A percentile compares a stretch with the other conserved stretches of the same genome.
Evolutionary conservation across 1,140 invertebrate genomes (phyloP).

Genomic region (Phthorimaea operculella): DNA sequence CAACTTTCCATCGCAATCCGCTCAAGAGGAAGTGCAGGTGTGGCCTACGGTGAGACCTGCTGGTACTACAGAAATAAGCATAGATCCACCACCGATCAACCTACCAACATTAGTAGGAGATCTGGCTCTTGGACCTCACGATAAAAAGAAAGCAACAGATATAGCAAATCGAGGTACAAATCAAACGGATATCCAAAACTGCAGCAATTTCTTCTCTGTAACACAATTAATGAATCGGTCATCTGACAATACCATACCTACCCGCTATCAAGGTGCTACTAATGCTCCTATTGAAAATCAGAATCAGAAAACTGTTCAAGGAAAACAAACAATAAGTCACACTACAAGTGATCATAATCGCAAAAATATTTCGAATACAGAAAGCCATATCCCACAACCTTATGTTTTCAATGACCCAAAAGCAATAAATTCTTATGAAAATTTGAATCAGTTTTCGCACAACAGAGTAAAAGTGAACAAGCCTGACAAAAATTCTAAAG

Average conservation of each 20-base stretch:
- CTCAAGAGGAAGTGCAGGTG: slow-evolving; percentile 51
- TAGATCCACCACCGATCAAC: slow-evolving; percentile 59
- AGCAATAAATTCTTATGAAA: slow-evolving; percentile 37
- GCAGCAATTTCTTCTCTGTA: slow-evolving; percentile 56
- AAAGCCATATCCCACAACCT: slow-evolving; percentile 39
- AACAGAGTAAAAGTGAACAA: slow-evolving; percentile 45
- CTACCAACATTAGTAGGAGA: slow-evolving; percentile 58
- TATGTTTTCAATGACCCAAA: slow-evolving; percentile 53
- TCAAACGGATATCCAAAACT: slow-evolving; percentile 49
- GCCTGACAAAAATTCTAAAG: slow-evolving; percentile 47
- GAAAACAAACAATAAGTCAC: slow-evolving; percentile 40
- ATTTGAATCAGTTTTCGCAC: slow-evolving; percentile 39
- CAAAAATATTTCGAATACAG: slow-evolving; percentile 38
- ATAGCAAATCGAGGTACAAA: slow-evolving; percentile 27
- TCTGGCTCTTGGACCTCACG: slow-evolving; percentile 56
- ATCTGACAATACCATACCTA: slow-evolving; percentile 36
- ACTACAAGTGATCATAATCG: slow-evolving; percentile 33
- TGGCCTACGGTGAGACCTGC: slow-evolving; percentile 53
- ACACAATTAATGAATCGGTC: slow-evolving; percentile 62
- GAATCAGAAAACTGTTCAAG: slow-evolving; percentile 26
- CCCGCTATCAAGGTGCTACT: slow-evolving; percentile 34
- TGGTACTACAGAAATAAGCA: slow-evolving; percentile 60
- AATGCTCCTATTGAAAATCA: slow-evolving; percentile 21
- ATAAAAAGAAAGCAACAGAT: slow-evolving; percentile 54
- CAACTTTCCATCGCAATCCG: slow-evolving; percentile 43